Percentiles rank a stretch among this genome's conserved stretches.
Evolutionary conservation across 2,888 invertebrate species (phyloP).

Genomic region (Rambutsinella grinnellia): DNA sequence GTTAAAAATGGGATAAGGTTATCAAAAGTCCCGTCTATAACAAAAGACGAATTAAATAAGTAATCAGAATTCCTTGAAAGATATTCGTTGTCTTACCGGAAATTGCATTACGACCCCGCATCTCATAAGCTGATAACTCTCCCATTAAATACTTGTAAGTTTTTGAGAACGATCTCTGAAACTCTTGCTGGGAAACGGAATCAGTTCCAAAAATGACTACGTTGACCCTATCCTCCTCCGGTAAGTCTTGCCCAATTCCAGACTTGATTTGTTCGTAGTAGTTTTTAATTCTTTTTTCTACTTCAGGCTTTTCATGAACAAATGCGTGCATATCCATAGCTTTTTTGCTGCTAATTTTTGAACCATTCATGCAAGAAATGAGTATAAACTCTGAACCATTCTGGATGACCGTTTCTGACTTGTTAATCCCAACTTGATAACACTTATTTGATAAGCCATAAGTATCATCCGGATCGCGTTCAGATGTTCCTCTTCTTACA

Average conservation of each 20-base stretch:
- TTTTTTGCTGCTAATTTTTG: background rate
- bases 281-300: background rate
- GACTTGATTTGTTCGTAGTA: background rate
- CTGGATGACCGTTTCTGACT: background rate
- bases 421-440: background rate
- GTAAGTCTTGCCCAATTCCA: background rate
- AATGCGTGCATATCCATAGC: conserved; percentile 4
- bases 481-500: too few relatives aligned
- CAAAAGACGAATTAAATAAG: too few relatives aligned
- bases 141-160: conserved; percentile 75
- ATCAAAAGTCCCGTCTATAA: conserved; percentile 95
- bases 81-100: too few relatives aligned
- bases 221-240: conserved; percentile 69
- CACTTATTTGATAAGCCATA: background rate
- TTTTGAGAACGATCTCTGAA: conserved; percentile 76
- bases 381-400: background rate
- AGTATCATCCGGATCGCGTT: too few relatives aligned
- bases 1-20: conserved; percentile 86
- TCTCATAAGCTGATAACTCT: conserved; percentile 78
- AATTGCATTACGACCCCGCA: too few relatives aligned
- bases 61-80: too few relatives aligned
- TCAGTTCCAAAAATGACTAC: conserved; percentile 87
- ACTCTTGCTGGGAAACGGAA: conserved; percentile 87
- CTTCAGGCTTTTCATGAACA: background rate
- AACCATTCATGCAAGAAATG: background rate